Evolutionary conservation across 2,113 vertebrate genomes (phyloP).

Genomic region (Cathartes aura): DNA sequence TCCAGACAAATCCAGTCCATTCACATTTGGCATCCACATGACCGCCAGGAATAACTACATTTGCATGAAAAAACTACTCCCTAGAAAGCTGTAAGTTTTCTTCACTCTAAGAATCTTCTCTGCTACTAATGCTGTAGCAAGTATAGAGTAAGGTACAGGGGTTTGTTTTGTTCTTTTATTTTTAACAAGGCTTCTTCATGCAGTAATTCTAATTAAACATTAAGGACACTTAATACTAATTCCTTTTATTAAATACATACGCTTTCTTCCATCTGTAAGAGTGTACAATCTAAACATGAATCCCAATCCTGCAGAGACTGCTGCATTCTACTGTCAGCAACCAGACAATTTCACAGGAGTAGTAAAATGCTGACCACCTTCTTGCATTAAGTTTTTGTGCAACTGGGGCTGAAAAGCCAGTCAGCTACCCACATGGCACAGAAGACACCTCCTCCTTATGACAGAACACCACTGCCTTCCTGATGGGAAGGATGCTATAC

Average conservation of each 20-base stretch:
- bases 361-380: background rate
- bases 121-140: background rate
- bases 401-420: background rate
- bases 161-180: background rate
- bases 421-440: background rate
- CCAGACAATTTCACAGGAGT: background rate
- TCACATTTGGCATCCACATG: background rate
- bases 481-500: background rate
- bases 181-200: background rate
- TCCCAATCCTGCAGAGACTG: background rate
- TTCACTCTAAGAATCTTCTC: background rate
- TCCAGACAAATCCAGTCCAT: background rate
- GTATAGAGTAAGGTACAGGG: background rate
- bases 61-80: background rate
- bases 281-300: background rate
- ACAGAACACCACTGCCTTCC: background rate
- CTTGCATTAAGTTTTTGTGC: background rate
- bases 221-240: background rate
- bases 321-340: background rate
- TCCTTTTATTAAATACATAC: background rate
- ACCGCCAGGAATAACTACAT: background rate
- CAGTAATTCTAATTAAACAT: background rate
- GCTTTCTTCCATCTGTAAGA: background rate
- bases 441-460: background rate
- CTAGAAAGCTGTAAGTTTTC: background rate